Evolutionary conservation across 2,797 vertebrate species (phyloP).

Genomic region (Malurus leucopterus): DNA sequence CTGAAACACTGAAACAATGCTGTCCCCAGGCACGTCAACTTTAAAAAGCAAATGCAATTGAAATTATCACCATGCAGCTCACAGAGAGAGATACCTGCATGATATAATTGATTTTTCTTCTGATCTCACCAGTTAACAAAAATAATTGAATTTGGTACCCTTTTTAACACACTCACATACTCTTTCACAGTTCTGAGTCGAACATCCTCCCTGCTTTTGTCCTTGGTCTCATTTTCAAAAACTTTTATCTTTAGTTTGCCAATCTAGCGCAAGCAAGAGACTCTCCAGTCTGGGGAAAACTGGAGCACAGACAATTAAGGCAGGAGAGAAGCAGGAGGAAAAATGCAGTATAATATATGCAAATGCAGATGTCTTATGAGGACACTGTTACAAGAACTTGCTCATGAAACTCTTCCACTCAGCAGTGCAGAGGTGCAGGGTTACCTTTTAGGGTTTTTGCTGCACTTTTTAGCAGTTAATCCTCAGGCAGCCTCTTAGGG

Average conservation of each 20-base stretch:
- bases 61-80: neutral
- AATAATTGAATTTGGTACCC: conserved; percentile 4
- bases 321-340: neutral
- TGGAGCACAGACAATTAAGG: conserved; percentile 20
- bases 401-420: neutral
- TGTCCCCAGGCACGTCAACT: neutral
- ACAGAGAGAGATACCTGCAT: neutral
- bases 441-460: neutral
- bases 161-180: neutral
- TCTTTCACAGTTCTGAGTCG: neutral
- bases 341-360: conserved; percentile 9
- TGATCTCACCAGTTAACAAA: neutral
- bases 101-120: conserved; percentile 11
- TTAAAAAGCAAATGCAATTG: neutral
- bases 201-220: conserved; percentile 4
- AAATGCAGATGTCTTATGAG: neutral
- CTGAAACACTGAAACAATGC: neutral
- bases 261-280: conserved; percentile 13
- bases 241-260: neutral
- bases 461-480: neutral
- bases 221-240: conserved; percentile 18
- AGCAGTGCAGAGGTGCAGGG: neutral
- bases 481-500: neutral
- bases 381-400: neutral
- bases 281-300: conserved; percentile 9